Base-by-base conservation (phyloP, 2,797 vertebrate genomes). In the Enteromius fasciolatus region DNA sequence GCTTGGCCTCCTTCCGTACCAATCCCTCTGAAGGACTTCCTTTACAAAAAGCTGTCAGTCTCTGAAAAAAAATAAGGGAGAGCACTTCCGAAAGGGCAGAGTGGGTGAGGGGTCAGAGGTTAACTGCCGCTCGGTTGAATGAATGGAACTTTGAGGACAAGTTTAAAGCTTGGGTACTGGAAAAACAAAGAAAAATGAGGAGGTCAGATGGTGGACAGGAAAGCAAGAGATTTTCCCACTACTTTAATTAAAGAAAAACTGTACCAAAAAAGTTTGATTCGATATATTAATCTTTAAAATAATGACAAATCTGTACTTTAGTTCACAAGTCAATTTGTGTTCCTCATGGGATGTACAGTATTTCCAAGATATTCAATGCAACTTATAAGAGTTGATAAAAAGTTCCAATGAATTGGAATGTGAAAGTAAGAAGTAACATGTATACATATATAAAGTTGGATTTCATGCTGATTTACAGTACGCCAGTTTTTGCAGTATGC, bases 81-180 rank as follows among this genome's bases (percentile, higher is more conserved):
- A 81, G 89, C 91, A 91, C 93, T 94, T 91, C 76, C 41, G 5
- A 82, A 87, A 89, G 91, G 90, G 83, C 89, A 91, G 68, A 66
- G 76, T 84, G 89, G 92, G 90, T 91, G 89, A 93, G 72, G 83
- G 93, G 91, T 93, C 88, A 85, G 67, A 94, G 94, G 94, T 93
- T 93, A 95, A 95, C 91, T 93, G 88, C 82, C 23, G 85, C 91
- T 92, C 91, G 92, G 87, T 88, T 89, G 90, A 82, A 90, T 89
- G 90, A 90, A 92, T 90, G 88, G 80, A 89, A 90, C 91, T 90
- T 90, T 92, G 90, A 93, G 92, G 93, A 91, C 92, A 91, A 91
- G 88, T 87, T 86, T 90, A 87, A 87, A 89, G 89, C 85, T 88
- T 82, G 86, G 50, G 31, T 39, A 64, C 87, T 86, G 87, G 87